Evolutionary conservation across 2,888 invertebrate genomes (phyloP).

Genomic region (Acanthosepion esculentum): DNA sequence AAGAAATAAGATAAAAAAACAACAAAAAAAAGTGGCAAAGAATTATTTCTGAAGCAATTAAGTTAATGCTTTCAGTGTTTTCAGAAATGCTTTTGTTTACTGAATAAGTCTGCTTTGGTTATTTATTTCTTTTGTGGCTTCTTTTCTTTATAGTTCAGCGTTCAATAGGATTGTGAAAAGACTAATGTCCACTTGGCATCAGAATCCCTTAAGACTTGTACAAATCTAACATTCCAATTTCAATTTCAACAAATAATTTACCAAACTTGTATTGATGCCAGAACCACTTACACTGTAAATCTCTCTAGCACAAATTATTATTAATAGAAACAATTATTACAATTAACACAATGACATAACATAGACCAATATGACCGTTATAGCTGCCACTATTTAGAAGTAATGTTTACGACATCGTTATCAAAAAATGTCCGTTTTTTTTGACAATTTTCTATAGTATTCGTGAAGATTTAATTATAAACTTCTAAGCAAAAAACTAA

Average conservation of each 20-base stretch:
- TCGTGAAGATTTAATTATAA: no score
- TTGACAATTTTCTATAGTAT: no score
- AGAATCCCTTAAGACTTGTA: not conserved
- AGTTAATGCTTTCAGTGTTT: constrained; percentile 21
- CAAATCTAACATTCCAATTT: constrained; percentile 2
- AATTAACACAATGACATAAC: no score
- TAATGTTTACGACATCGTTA: no score
- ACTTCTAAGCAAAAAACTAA: no score
- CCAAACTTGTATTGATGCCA: not conserved
- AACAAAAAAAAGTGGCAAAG: not conserved
- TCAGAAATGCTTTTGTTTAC: not conserved
- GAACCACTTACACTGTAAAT: constrained; percentile 33
- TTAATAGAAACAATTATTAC: not conserved
- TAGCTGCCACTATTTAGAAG: no score
- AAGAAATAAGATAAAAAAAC: not conserved
- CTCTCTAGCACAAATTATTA: not conserved
- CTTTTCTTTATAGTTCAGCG: not conserved
- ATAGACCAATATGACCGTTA: no score
- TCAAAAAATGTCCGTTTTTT: no score
- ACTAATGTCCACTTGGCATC: constrained; percentile 33
- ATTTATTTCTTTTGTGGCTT: not conserved
- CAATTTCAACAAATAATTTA: not conserved
- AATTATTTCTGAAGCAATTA: not conserved
- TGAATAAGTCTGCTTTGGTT: not conserved
- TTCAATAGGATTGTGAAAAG: constrained; percentile 1